Percentiles rank a stretch among this genome's conserved stretches.
These are phyloP conservation scores for Pithys albifrons DNA, from an alignment of 2,113 vertebrate genomes.

Conservation along the genomic window DNA sequence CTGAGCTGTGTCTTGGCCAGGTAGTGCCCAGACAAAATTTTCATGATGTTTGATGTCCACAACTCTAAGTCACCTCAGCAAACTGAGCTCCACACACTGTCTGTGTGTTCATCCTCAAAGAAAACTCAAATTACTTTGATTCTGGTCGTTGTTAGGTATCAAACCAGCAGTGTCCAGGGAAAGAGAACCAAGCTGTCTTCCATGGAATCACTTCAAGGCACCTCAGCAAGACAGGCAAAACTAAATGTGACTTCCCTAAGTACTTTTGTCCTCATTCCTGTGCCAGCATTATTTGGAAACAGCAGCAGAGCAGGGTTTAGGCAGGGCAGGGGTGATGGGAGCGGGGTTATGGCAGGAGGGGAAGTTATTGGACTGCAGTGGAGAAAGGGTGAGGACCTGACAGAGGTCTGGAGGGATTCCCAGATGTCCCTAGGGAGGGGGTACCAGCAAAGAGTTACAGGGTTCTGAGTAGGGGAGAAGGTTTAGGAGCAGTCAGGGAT, in stretches of 20 bases:
- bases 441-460: not conserved
- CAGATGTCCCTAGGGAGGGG: not conserved
- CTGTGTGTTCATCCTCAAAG: not conserved
- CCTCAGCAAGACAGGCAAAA: not conserved
- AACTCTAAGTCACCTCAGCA: not conserved
- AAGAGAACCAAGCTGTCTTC: not conserved
- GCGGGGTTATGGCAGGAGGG: not conserved
- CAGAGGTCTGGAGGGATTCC: not conserved
- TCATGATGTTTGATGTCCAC: not conserved
- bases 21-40: not conserved
- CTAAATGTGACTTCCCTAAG: not conserved
- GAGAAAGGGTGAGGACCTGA: not conserved
- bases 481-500: not conserved
- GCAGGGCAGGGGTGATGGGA: not conserved
- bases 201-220: not conserved
- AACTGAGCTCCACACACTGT: not conserved
- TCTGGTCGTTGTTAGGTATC: not conserved
- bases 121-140: not conserved
- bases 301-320: not conserved
- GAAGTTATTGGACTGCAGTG: not conserved
- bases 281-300: not conserved
- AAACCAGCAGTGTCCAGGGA: not conserved
- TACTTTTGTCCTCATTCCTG: not conserved
- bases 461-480: not conserved
- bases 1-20: not conserved